Base-by-base conservation (phyloP, 2,888 invertebrate species). In the Andrena bicolor region DNA sequence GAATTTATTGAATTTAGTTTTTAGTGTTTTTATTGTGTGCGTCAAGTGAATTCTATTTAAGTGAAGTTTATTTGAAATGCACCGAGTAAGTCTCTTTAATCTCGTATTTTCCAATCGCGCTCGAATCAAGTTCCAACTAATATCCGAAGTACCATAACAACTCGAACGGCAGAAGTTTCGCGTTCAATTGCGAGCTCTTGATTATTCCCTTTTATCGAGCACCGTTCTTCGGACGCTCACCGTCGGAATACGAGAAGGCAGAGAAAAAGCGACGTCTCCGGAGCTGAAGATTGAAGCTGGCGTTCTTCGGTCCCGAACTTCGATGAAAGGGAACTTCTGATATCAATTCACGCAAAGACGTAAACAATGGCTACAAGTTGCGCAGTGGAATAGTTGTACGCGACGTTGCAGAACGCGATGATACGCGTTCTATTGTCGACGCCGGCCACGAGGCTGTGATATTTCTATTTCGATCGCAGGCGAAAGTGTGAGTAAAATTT, bases 301-400 rank as follows among this genome's bases (percentile, higher is more conserved):
- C 68, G 4, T 68, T 68, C 30, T 68, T 56, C 32, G 3, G 20
- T 8, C 13, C 16, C 32, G 20, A 60, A 60, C 30, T 71, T 71
- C 41, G 6, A 28, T 48, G 23, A 48, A 65, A 60, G 65, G 56
- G 30, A 65, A 48, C 32, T 74, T 77, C 53, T 35, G 56, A 49
- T 73, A 49, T 74, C 65, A 74, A 65, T 77, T 65, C 13, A 10
- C 26, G n/a, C 35, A 32, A 20, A 51, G 6, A 8, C 10, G 20
- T 72, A 53, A 72, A 72, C 63, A 48, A 72, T 16, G 48, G 41
- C n/a, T 56, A 4, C 10, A 56, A 56, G 56, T 56, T 56, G 8
- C 56, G 13, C 10, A 2, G 56, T 26, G 20, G 56, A 26, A 26
- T 26, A 10, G 26, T 56, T 56, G 23, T 56, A 0, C 26, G 23